Base-by-base conservation (phyloP, 2,113 vertebrate species). In the Aegotheles bennettii region DNA sequence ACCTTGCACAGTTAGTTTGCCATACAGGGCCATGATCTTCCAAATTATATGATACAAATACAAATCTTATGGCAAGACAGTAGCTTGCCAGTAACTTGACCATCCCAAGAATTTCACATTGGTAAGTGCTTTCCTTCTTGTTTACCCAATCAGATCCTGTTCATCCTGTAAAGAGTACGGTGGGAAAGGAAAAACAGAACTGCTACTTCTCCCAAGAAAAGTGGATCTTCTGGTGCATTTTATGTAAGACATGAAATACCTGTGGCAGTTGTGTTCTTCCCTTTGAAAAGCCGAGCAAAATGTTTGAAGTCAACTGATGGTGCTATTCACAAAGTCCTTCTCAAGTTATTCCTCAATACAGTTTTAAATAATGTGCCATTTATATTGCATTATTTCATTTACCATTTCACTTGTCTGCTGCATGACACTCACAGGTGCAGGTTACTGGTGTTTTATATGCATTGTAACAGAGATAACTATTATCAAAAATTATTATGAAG, bases 1-100 rank as follows among this genome's bases (percentile, higher is more conserved):
- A 60, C 5, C 84, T 73, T 91, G 29, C 13, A 16, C 48, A 63
- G 38, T 29, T 47, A 94, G 45, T 57, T 53, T 64, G 26, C 69
- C 16, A 8, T 23, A 70, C 45, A 51, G 67, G 65, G 90, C 47
- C 73, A 84, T 67, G 25, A 64, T 65, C 6, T 80, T 16, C 36
- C 24, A 38, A 59, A 1, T 33, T 15, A 38, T 20, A 31, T 24
- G 40, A 57, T 7, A 48, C 7, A 61, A 91, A 63, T 11, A 80
- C 9, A 57, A 78, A 75, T 85, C 82, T 65, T 50, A 83, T 57
- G 47, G 79, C 24, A 91, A 92, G 80, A 54, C 82, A 88, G 87
- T 45, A 79, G 4, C 54, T 70, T 88, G 85, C 70, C 31, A 77
- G 69, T 28, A 90, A 71, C 67, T 47, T 69, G 84, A 20, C 3